Evolutionary conservation across 2,113 vertebrate genomes (phyloP).

Genomic region (Trogon melanurus): DNA sequence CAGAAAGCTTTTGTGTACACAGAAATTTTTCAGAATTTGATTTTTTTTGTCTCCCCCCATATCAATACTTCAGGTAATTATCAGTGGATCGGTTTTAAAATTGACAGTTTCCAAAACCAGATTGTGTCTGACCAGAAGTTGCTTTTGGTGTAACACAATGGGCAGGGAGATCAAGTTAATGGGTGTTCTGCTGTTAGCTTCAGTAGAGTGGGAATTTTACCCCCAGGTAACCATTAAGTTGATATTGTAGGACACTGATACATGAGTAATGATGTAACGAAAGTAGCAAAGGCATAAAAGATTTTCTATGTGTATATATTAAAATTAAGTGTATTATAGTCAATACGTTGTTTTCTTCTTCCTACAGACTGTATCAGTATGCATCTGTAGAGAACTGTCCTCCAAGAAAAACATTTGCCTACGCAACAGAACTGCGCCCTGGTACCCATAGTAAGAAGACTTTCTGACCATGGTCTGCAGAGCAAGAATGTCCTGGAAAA

Average conservation of each 20-base stretch:
- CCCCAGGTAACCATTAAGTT: not conserved
- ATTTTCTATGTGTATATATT: not conserved
- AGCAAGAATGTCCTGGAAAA: conserved; percentile 47
- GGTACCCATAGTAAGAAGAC: not conserved
- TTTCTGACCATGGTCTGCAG: not conserved
- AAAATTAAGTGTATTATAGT: not conserved
- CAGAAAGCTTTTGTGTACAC: not conserved
- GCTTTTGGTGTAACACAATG: not conserved
- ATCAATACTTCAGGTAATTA: not conserved
- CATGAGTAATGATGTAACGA: not conserved
- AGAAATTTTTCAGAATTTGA: not conserved
- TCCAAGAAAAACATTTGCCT: not conserved
- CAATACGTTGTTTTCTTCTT: not conserved
- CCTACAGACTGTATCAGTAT: conserved; percentile 7
- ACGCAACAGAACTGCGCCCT: not conserved
- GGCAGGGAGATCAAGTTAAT: not conserved
- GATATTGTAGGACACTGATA: not conserved
- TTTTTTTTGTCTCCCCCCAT: fast-evolving
- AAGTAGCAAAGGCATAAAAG: not conserved
- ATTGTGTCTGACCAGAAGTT: not conserved
- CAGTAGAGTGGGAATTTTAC: not conserved
- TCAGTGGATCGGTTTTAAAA: not conserved
- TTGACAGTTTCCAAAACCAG: not conserved
- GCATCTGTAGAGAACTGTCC: not conserved
- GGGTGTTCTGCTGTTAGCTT: not conserved